Base-by-base conservation (phyloP, 2,797 vertebrate genomes). In the Coregonus sp. region DNA sequence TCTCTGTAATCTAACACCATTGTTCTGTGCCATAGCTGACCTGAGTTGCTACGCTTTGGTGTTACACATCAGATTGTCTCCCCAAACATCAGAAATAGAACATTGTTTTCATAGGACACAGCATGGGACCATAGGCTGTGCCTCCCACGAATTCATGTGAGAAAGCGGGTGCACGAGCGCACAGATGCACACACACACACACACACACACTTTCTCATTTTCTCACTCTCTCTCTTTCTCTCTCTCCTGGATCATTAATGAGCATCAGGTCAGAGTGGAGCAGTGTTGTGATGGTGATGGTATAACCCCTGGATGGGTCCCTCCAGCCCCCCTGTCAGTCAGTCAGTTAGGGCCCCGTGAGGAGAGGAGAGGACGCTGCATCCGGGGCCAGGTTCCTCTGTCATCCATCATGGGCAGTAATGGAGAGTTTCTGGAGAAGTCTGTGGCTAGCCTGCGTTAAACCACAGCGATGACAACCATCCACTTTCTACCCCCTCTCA, bases 391-490 rank as follows among this genome's bases (percentile, higher is more conserved):
- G 61, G 79, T 82, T 82, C 74, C 69, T 76, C 54, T 72, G 77
- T 40, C 74, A 85, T 88, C 70, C 75, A 85, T 86, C 82, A 85
- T 78, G 73, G 73, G 77, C 73, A 54, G 80, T 84, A 85, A 82
- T 86, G 78, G 79, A 84, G 79, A 86, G 81, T 81, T 83, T 82
- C 80, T 82, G 81, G 79, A 82, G 75, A 70, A 82, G 80, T 76
- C 81, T 84, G 78, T 80, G 83, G 80, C 78, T 72, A n/a, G 81
- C 78, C 78, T 82, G 75, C 75, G 80, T 84, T 74, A 78, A 85
- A 86, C 83, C 85, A 80, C 85, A 82, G 81, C 6, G 81, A 84
- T 82, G 83, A 86, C 82, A 82, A 83, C 81, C 74, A 81, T 83
- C 84, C 79, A 75, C 83, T 82, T 80, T 80, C 81, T 47, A 25